Evolutionary conservation across 92 coral and sea anemone genomes (phyloP), one percentile per base, ranked within the genome.

Genomic region (Nematostella vectensis): DNA sequence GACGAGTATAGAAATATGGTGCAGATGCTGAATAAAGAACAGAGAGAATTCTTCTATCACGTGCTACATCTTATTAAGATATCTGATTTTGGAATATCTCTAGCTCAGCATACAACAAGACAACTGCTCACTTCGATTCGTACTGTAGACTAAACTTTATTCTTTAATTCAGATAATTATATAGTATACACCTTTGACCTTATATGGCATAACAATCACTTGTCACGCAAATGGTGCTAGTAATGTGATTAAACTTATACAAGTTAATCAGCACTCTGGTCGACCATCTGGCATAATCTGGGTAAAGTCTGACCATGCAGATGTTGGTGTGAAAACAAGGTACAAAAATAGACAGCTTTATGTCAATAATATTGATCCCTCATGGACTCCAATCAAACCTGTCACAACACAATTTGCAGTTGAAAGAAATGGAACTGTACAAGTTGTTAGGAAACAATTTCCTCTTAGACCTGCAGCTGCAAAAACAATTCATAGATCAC

Each of bases 301-400:
- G 64, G 64, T 58, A 0, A 48, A 58, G n/a, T 58, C 39, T 39
- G 64, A 58, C 64, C 64, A 58, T 17, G 3, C 48, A 0, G 64
- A 58, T 58, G 64, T 58, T 58, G 64, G 64, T 0, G 64, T 18
- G n/a, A 58, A 58, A 38, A 58, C 58, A 23, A 58, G 64, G 39
- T 13, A 58, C 24, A 50, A 58, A 30, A 58, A 58, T 37, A 58
- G 16, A 39, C 56, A 58, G 2, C 48, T 58, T 21, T 40, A 58
- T n/a, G 50, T 64, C 11, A 2, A 72, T 18, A 75, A 75, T 13
- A 72, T 78, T 53, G 39, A 65, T 58, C 61, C 70, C 11, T 61
- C 73, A 68, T 68, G 77, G 87, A 80, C 87, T 54, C 82, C 87
- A 60, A 74, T 80, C 52, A 74, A 74, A 68, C 88, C 81, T 15